Evolutionary conservation across 2,113 vertebrate species (phyloP).

Genomic region (Columba janthina): DNA sequence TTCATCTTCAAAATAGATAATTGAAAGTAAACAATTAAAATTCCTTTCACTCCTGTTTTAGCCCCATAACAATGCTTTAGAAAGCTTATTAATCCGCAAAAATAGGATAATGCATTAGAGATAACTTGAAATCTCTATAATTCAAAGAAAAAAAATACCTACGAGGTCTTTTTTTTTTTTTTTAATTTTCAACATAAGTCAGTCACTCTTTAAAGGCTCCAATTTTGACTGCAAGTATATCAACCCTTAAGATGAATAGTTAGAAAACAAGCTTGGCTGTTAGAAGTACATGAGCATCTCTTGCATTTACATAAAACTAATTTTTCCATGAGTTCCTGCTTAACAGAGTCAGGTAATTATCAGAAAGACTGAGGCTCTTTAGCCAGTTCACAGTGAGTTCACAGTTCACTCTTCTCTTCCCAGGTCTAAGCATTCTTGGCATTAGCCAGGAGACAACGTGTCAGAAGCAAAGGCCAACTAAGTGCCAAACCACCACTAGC

Average conservation of each 20-base stretch:
- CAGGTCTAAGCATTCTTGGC: not conserved
- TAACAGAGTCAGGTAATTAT: not conserved
- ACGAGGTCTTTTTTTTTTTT: fast-evolving
- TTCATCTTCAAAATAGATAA: not conserved
- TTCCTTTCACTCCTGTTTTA: not conserved
- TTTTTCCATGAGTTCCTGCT: not conserved
- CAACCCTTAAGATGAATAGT: not conserved
- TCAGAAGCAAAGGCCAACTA: not conserved
- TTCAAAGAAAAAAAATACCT: not conserved
- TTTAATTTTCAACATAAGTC: not conserved
- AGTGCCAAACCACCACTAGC: not conserved
- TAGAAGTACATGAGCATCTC: fast-evolving
- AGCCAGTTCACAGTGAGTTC: not conserved
- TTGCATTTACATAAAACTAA: not conserved
- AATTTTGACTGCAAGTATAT: not conserved
- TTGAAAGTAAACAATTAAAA: not conserved
- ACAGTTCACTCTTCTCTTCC: not conserved
- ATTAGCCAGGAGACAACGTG: not conserved
- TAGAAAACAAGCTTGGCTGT: not conserved
- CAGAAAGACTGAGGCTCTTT: not conserved
- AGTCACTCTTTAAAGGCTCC: not conserved
- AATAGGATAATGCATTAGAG: not conserved
- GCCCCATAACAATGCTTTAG: not conserved
- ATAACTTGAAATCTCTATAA: not conserved
- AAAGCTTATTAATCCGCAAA: not conserved